Conservation (phyloP, 2,797 vertebrate species). For the Poecilia wingei region DNA sequence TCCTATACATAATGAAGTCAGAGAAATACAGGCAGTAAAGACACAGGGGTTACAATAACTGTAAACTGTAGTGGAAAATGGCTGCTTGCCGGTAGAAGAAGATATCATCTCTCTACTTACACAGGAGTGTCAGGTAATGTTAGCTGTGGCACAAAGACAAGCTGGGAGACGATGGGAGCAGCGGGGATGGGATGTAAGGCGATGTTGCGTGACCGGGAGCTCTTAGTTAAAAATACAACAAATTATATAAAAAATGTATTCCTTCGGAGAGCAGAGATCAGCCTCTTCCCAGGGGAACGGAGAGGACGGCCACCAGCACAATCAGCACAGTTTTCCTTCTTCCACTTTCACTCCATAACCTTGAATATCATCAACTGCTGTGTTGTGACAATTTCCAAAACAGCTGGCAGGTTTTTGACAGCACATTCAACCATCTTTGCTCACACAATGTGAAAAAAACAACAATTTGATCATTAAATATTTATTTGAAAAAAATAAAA, state of each 20-base stretch:
- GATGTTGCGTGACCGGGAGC: slow-evolving; percentile 80
- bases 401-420: slow-evolving; percentile 21
- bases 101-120: slow-evolving; percentile 37
- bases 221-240: slow-evolving; percentile 84
- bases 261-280: slow-evolving; percentile 79
- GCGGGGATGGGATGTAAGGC: slow-evolving; percentile 40
- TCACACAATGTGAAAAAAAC: slow-evolving; percentile 85
- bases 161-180: slow-evolving; percentile 33
- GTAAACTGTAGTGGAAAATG: slow-evolving; percentile 21
- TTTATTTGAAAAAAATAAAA: slow-evolving; percentile 95
- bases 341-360: slow-evolving; percentile 37
- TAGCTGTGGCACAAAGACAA: slow-evolving; percentile 34
- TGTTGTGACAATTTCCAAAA: slow-evolving; percentile 46
- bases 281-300: slow-evolving; percentile 70
- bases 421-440: slow-evolving; percentile 68
- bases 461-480: slow-evolving; percentile 94
- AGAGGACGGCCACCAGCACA: slow-evolving; percentile 75
- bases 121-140: slow-evolving; percentile 44
- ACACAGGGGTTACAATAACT: slow-evolving; percentile 21
- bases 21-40: slow-evolving; percentile 22
- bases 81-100: slow-evolving; percentile 22
- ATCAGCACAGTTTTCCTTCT: slow-evolving; percentile 36
- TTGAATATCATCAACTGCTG: slow-evolving; percentile 24
- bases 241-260: slow-evolving; percentile 88
- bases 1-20: slow-evolving; percentile 34